Evolutionary conservation across 2,797 vertebrate genomes (phyloP), one percentile per base, ranked within the genome.

Genomic region (Chromobotia macracanthus): DNA sequence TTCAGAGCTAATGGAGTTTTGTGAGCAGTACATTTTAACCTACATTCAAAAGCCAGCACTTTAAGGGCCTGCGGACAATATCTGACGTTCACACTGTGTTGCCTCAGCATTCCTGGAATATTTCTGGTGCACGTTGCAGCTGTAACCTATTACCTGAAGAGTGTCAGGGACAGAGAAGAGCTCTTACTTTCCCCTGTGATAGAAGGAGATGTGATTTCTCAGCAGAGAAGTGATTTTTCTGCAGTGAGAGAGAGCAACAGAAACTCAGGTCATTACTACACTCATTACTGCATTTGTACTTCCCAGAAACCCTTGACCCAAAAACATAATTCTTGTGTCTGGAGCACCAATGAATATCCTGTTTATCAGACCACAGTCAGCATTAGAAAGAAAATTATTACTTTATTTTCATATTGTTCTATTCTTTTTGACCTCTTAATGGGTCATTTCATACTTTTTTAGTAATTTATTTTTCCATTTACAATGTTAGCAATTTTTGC

Each of bases 1-100:
- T 68, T 78, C 70, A 19, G 25, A 50, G n/a, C 61, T 83, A 83
- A 83, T 79, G 84, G 81, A 83, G 18, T 35, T 53, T 68, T 77
- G 28, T 83, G 79, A 88, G 63, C 64, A 69, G 87, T 82, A 90
- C 90, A 90, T 80, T 72, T 84, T 84, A 91, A 91, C 89, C 90
- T 91, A 90, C 84, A 89, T 91, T 87, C 85, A 76, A 60, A 83
- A 79, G 60, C 8, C 55, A 44, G 51, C 50, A 18, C 25, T 76
- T 72, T 50, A 72, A 77, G 50, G 25, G 68, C 75, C 53, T 0
- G 5, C 68, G 63, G 75, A 77, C 50, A 82, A 48, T 12, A 41
- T 66, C 61, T 71, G 56, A 51, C 1, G 13, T 50, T 48, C 60
- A 15, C 65, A 48, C 18, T 51, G 66, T 35, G 0, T 51, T 72